Conservation (phyloP, 1,140 invertebrate genomes). For the Heliothis subflexa region DNA sequence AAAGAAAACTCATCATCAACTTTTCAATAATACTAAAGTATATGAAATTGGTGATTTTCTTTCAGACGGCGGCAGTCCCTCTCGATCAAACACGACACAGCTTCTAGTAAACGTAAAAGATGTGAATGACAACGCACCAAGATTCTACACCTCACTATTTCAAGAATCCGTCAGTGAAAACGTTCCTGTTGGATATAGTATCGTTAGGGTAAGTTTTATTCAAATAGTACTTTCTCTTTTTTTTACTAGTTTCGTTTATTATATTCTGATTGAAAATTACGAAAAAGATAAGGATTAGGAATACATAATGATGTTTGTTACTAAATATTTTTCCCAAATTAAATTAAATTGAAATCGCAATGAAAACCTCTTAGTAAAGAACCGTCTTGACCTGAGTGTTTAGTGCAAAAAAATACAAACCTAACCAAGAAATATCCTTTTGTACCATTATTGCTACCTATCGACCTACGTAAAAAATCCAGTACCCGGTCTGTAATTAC, state of each 20-base stretch:
- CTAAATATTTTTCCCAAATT: too few relatives aligned
- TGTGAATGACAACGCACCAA: conserved; percentile 97
- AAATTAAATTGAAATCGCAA: too few relatives aligned
- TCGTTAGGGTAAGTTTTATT: conserved; percentile 88
- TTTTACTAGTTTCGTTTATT: too few relatives aligned
- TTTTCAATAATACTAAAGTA: neutral
- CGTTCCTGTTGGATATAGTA: conserved; percentile 94
- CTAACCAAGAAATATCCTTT: neutral
- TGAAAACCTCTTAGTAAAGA: too few relatives aligned
- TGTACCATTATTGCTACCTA: neutral
- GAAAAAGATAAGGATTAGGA: too few relatives aligned
- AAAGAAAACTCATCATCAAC: neutral
- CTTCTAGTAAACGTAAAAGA: conserved; percentile 96
- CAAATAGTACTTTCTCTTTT: neutral
- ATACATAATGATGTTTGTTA: too few relatives aligned
- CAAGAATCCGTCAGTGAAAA: conserved; percentile 97
- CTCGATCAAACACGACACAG: conserved; percentile 96
- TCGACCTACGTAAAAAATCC: neutral
- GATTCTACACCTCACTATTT: conserved; percentile 97
- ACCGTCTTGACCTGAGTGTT: too few relatives aligned
- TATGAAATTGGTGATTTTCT: conserved; percentile 5
- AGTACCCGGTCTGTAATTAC: neutral
- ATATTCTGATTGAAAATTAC: too few relatives aligned
- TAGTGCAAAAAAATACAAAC: too few relatives aligned
- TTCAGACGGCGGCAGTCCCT: conserved; percentile 94